These are phyloP conservation scores for Leucoraja ocellata DNA, from an alignment of 2,797 vertebrate genomes.

Conservation along the genomic window DNA sequence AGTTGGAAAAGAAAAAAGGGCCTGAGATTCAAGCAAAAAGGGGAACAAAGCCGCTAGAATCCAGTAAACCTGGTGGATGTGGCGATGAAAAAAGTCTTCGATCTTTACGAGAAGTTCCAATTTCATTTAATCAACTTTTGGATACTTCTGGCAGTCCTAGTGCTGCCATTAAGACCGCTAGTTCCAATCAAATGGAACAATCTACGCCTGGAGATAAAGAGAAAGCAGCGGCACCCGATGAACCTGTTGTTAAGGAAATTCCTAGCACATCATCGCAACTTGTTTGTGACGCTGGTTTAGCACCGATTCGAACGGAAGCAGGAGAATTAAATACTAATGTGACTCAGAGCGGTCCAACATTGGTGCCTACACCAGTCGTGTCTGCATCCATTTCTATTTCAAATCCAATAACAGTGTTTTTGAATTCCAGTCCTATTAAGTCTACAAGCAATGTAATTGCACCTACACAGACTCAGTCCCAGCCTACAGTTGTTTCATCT, in stretches of 20 bases:
- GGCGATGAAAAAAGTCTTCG: conserved; percentile 69
- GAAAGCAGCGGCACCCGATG: conserved; percentile 52
- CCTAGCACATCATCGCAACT: conserved; percentile 52
- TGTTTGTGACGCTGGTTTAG: conserved; percentile 52
- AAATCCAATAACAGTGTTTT: conserved; percentile 91
- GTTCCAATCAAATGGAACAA: conserved; percentile 58
- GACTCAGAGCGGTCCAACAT: conserved; percentile 64
- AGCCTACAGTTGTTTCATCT: conserved; percentile 74
- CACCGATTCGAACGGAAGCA: conserved; percentile 53
- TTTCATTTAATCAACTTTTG: conserved; percentile 87
- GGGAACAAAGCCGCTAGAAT: conserved; percentile 41
- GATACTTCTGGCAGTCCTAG: conserved; percentile 74
- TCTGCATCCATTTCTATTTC: conserved; percentile 68
- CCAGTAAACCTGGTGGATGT: conserved; percentile 50
- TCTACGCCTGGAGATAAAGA: conserved; percentile 50
- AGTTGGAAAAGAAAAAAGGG: conserved; percentile 66
- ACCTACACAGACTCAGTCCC: conserved; percentile 63
- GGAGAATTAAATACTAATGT: conserved; percentile 54
- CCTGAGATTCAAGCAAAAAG: conserved; percentile 52
- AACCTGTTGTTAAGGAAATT: conserved; percentile 54
- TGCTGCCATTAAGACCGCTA: conserved; percentile 63
- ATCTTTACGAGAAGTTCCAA: conserved; percentile 76
- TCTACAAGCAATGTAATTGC: conserved; percentile 70
- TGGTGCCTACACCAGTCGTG: conserved; percentile 74
- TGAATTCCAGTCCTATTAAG: conserved; percentile 85